Base-by-base conservation (phyloP, 30 jellyfish, hydroid and myxozoan species). In the Turritopsis rubra region DNA sequence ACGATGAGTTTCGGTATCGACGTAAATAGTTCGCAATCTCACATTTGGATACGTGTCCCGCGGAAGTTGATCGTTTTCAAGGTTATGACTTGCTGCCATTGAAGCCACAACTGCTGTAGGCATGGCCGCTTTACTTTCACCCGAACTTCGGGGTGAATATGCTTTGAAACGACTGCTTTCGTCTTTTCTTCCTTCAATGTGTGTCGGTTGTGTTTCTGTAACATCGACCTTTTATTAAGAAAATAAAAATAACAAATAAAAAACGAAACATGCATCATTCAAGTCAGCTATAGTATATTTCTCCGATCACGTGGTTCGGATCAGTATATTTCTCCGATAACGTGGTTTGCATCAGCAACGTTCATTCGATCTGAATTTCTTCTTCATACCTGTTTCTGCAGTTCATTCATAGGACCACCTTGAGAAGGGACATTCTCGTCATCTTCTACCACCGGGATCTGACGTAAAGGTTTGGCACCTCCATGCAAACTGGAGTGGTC, bases 401-500 rank as follows among this genome's bases (percentile, higher is more conserved):
- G 76, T n/a, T 66, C 76, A 66, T 25, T 66, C 29, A 3, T 66
- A 25, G 76, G 76, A 66, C 8, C 29, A 18, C 8, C 17, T 7
- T 25, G 29, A 66, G 8, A 7, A 66, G 28, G 28, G 29, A 4
- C 76, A 3, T 66, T 18, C 30, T 9, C 22, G 19, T 27, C 28
- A 7, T 68, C 77, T 68, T 68, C 77, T n/a, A 68, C 30, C 22
- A 68, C 77, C 9, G 77, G 77, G 26, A n/a, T 28, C 23, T 26
- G 82, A 8, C 82, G 52, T 1, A 23, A 74, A 16, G 82, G 82
- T n/a, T 29, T 74, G 16, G 65, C 65, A 23, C 82, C 82, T 26
- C 82, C 82, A 0, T 29, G 41, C n/a, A 74, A 9, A 74, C 82
- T 74, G 82, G 65, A 26, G 23, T 74, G 82, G 41, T 74, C 82